These are phyloP conservation scores for Amphimedon queenslandica DNA, from an alignment of 37 sponge, comb jelly and placozoan species.

Conservation along the genomic window DNA sequence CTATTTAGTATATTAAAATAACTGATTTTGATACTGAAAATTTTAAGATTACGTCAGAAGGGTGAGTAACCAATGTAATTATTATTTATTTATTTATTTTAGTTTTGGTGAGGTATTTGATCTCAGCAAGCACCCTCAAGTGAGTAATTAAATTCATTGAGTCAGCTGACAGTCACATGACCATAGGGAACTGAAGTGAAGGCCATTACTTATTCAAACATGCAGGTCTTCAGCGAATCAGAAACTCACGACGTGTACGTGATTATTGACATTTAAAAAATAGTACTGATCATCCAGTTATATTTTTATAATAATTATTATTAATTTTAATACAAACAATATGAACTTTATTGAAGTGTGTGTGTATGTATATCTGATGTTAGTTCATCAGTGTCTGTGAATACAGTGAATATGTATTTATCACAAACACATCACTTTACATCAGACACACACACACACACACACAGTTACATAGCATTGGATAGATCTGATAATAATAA, in stretches of 20 bases:
- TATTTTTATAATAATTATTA: neutral
- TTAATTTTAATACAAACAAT: too few relatives aligned
- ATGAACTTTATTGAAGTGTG: too few relatives aligned
- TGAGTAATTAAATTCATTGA: neutral
- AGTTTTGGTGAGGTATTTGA: slow-evolving; percentile 95
- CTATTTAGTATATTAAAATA: slow-evolving; percentile 67
- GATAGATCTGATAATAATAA: too few relatives aligned
- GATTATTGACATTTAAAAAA: slow-evolving; percentile 86
- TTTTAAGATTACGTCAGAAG: slow-evolving; percentile 80
- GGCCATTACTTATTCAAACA: slow-evolving; percentile 97
- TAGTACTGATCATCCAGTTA: too few relatives aligned
- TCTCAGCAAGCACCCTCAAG: slow-evolving; percentile 93
- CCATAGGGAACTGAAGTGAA: slow-evolving; percentile 95
- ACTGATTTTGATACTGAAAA: slow-evolving; percentile 81
- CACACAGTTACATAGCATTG: too few relatives aligned
- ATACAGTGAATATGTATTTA: too few relatives aligned
- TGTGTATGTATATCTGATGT: too few relatives aligned
- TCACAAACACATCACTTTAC: too few relatives aligned
- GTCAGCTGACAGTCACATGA: neutral
- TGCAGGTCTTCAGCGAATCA: slow-evolving; percentile 80
- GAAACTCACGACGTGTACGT: slow-evolving; percentile 83
- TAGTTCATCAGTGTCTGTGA: too few relatives aligned
- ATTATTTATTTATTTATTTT: neutral
- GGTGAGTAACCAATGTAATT: slow-evolving; percentile 28
- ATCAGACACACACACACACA: too few relatives aligned